Base-by-base conservation (phyloP, 1,140 invertebrate species). In the Reticulitermes speratus region DNA sequence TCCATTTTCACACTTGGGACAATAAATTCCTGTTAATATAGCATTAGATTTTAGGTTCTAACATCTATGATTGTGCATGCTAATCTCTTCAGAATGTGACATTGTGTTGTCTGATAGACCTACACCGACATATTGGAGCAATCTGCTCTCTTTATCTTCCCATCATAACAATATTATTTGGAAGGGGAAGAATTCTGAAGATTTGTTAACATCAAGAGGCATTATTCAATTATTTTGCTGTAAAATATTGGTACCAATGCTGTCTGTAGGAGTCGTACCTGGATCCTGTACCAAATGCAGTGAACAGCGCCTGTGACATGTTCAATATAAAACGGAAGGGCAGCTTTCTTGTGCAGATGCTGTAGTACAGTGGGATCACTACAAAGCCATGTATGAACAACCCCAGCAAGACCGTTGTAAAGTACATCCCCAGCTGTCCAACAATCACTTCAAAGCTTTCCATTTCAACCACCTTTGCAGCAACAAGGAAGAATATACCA, bases 281-380 rank as follows among this genome's bases (percentile, higher is more conserved):
- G n/a, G 97, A 98, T 86, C 96, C 96, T 83, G 97, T 98, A 89
- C 97, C 97, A 90, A 98, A 98, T 55, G 97, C 97, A 0, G 97
- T 98, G 14, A 96, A 95, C 90, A 97, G 92, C 30, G 97, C 97
- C 90, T 98, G 97, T 87, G 96, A 94, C 93, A 98, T 96, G 89
- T 96, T 96, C 30, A 93, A 94, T 88, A 98, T 94, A 87, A 96
- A 96, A 86, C 92, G 93, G 91, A 97, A 97, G 0, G 97, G 97
- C 85, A 97, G 89, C 87, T 94, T 94, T 88, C 96, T 93, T 0
- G 96, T 96, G 48, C 95, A 94, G 81, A 97, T 88, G 86, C 96
- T 95, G 90, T 96, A 98, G 30, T 98, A 93, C 0, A 96, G 90
- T 1, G 97, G 97, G 48, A 99, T 93, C 0, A 97, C 95, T 9